These are phyloP conservation scores for Bucco capensis DNA, from an alignment of 2,113 vertebrate genomes.

Conservation along the genomic window DNA sequence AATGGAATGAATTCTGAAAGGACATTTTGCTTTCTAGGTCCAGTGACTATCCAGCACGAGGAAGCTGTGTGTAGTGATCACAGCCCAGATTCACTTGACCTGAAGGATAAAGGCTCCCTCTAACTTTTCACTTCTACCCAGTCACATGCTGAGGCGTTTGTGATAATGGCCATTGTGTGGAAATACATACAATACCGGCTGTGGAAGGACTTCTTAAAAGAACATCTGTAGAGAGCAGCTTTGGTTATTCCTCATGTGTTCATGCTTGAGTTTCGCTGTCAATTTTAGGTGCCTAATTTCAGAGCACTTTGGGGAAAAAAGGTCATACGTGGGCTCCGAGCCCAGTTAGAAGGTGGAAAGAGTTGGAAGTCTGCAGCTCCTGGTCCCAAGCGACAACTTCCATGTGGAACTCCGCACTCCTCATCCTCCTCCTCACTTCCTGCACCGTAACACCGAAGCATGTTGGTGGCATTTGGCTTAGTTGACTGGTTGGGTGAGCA, in stretches of 20 bases:
- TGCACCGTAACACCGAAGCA: rapidly evolving
- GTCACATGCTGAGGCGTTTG: rapidly evolving
- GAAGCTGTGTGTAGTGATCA: not conserved
- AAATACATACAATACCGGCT: not conserved
- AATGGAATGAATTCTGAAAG: not conserved
- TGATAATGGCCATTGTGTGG: not conserved
- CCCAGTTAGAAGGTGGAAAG: not conserved
- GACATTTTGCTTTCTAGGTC: not conserved
- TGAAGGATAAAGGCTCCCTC: not conserved
- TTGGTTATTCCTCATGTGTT: not conserved
- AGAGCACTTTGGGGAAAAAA: not conserved
- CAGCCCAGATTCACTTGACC: not conserved
- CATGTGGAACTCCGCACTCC: not conserved
- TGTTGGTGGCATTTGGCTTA: not conserved
- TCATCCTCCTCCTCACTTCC: rapidly evolving
- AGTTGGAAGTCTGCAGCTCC: not conserved
- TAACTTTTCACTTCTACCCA: not conserved
- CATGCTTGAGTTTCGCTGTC: not conserved
- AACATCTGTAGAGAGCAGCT: not conserved
- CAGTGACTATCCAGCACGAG: not conserved
- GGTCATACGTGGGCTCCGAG: rapidly evolving
- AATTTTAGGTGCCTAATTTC: not conserved
- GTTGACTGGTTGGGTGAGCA: rapidly evolving
- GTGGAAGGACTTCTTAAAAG: not conserved
- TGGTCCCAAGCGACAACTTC: not conserved